These are phyloP conservation scores for Samia ricini DNA, from an alignment of 1,140 invertebrate species.

Conservation along the genomic window DNA sequence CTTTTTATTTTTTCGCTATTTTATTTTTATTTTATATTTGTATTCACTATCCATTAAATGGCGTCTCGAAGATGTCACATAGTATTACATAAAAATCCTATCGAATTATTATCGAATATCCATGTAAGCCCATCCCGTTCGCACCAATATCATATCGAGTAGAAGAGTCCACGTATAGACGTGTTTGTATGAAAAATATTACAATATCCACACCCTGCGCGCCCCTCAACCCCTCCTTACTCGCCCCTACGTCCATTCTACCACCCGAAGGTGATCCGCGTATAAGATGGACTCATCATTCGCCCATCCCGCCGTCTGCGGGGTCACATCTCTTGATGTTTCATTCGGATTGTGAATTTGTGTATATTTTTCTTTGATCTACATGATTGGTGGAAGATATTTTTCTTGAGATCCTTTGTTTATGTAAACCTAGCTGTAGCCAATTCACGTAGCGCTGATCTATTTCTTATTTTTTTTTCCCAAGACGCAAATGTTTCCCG, in stretches of 20 bases:
- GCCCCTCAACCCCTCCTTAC: conserved; percentile 14
- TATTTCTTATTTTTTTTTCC: no score
- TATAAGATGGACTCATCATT: conserved; percentile 28
- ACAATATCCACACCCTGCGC: conserved; percentile 47
- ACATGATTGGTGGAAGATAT: background rate
- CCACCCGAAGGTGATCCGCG: conserved; percentile 39
- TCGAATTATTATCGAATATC: background rate
- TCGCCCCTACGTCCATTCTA: conserved; percentile 12
- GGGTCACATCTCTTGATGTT: background rate
- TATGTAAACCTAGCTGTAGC: no score
- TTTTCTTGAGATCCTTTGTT: background rate
- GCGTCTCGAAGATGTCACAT: no score
- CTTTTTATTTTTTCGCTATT: background rate
- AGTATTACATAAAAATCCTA: no score
- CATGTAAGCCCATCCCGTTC: conserved; percentile 43
- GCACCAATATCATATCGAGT: conserved; percentile 68
- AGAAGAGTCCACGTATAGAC: conserved; percentile 69
- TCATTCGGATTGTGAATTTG: conserved; percentile 42
- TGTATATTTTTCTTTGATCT: conserved; percentile 19
- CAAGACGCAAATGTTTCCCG: no score
- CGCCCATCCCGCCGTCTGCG: background rate
- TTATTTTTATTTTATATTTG: no score
- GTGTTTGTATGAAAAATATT: conserved; percentile 77
- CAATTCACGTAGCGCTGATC: no score
- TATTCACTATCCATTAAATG: background rate